A percentile compares a stretch with the other conserved stretches of the same genome.
Evolutionary conservation across 2,113 vertebrate genomes (phyloP).

Genomic region (Orientallactaga bullata): DNA sequence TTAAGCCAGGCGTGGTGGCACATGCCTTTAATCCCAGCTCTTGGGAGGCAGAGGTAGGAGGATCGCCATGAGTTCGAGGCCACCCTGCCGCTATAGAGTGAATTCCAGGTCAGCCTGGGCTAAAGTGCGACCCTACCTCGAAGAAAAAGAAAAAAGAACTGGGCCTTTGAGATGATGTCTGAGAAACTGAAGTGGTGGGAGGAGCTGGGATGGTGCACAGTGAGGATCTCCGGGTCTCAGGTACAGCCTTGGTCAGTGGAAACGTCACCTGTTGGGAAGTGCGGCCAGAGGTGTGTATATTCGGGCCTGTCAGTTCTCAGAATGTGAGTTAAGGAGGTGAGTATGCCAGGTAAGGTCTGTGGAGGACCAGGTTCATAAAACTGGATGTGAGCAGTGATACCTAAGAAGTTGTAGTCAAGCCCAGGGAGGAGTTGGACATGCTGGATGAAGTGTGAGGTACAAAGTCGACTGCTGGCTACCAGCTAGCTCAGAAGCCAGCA

Average conservation of each 20-base stretch:
- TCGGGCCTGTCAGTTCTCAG: not conserved
- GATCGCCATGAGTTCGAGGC: too few relatives aligned
- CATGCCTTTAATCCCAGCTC: too few relatives aligned
- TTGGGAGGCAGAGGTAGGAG: too few relatives aligned
- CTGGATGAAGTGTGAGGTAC: not conserved
- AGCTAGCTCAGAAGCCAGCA: not conserved
- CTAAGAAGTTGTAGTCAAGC: not conserved
- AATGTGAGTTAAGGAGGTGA: not conserved
- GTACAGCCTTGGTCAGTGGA: not conserved
- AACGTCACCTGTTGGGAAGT: not conserved
- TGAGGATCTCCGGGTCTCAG: not conserved
- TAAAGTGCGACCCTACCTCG: too few relatives aligned
- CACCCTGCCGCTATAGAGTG: too few relatives aligned
- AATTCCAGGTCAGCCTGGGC: too few relatives aligned
- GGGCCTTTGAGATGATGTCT: not conserved
- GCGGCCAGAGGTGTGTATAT: not conserved
- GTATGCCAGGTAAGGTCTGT: not conserved
- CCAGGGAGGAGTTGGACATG: not conserved
- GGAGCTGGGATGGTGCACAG: not conserved
- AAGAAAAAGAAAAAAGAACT: constrained; percentile 31
- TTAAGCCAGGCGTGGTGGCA: too few relatives aligned
- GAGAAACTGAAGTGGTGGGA: not conserved
- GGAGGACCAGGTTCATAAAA: not conserved
- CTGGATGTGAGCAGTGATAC: not conserved
- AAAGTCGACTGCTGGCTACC: too few relatives aligned